These are phyloP conservation scores for Pseudomyrmex gracilis DNA, from an alignment of 1,140 invertebrate species.

Conservation along the genomic window DNA sequence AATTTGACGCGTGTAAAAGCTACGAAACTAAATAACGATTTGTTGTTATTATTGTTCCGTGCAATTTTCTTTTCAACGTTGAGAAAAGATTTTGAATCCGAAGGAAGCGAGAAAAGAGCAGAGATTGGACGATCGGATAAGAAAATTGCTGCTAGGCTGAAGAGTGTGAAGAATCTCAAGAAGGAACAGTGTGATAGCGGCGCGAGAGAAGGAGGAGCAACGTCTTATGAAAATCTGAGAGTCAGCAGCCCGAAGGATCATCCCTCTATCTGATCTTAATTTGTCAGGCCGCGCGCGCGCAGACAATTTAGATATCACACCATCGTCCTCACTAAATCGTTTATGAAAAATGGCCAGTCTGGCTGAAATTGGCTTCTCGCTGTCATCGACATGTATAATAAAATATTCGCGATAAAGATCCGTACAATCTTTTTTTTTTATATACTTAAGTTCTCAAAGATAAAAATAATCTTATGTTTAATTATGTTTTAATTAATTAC, in stretches of 20 bases:
- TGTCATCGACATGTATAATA: conserved; percentile 19
- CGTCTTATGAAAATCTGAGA: conserved; percentile 80
- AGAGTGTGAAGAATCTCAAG: conserved; percentile 47
- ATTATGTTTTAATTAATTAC: too few species aligned
- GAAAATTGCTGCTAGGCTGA: conserved; percentile 72
- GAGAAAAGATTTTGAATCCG: conserved; percentile 1
- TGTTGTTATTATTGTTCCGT: not conserved
- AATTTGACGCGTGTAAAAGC: too few species aligned
- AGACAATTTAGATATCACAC: conserved; percentile 75
- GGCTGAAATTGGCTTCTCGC: conserved; percentile 27
- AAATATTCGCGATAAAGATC: not conserved
- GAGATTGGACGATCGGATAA: conserved; percentile 69
- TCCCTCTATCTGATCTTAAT: conserved; percentile 83
- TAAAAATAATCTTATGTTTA: too few species aligned
- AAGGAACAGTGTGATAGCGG: conserved; percentile 50
- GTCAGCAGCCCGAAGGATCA: conserved; percentile 81
- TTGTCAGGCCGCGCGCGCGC: conserved; percentile 76
- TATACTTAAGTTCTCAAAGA: too few species aligned
- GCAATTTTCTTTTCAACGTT: conserved; percentile 21
- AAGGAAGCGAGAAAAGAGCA: conserved; percentile 32
- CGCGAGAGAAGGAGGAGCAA: conserved; percentile 31
- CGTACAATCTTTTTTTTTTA: not conserved
- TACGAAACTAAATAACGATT: not conserved
- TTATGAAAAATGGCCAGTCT: conserved; percentile 57
- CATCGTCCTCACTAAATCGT: conserved; percentile 71